phyloP scores from a whole-genome alignment of 2,888 invertebrate genomes.

The Brachypterus glaber region DNA sequence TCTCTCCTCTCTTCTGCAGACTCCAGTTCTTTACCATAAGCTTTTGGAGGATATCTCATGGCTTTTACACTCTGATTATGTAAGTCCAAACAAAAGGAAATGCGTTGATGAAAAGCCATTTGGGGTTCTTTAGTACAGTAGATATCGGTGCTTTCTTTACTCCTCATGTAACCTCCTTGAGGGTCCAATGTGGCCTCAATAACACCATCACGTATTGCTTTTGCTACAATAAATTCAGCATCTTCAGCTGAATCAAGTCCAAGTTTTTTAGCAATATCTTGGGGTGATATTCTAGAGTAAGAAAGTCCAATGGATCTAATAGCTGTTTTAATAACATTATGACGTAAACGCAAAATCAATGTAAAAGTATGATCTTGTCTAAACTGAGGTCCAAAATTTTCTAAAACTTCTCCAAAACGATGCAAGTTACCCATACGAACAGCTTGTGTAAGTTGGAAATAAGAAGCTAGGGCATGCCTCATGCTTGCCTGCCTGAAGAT shows the following conservation, averaged over 20 bases:
- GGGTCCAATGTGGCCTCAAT: conserved; percentile 97
- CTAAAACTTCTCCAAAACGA: conserved; percentile 86
- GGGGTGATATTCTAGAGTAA: conserved; percentile 91
- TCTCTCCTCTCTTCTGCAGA: conserved; percentile 94
- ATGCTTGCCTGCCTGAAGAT: conserved; percentile 88
- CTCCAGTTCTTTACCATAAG: conserved; percentile 95
- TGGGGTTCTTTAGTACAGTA: conserved; percentile 96
- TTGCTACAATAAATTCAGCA: conserved; percentile 98
- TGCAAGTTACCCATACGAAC: conserved; percentile 92
- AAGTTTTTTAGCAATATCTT: conserved; percentile 89
- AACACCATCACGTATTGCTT: conserved; percentile 95
- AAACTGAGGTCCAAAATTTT: conserved; percentile 85
- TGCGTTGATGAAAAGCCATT: conserved; percentile 91
- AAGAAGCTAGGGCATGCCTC: conserved; percentile 83
- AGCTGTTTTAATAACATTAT: conserved; percentile 98
- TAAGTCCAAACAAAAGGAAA: conserved; percentile 93
- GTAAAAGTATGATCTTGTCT: conserved; percentile 92
- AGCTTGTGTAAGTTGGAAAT: conserved; percentile 95
- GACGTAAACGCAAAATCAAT: conserved; percentile 86
- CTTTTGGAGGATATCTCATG: conserved; percentile 98
- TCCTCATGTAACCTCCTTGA: conserved; percentile 91
- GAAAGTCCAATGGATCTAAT: conserved; percentile 92
- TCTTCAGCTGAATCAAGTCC: conserved; percentile 93
- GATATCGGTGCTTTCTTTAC: conserved; percentile 93
- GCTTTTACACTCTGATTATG: conserved; percentile 99